Conservation (phyloP, 2,797 vertebrate species). For the Argya squamiceps region DNA sequence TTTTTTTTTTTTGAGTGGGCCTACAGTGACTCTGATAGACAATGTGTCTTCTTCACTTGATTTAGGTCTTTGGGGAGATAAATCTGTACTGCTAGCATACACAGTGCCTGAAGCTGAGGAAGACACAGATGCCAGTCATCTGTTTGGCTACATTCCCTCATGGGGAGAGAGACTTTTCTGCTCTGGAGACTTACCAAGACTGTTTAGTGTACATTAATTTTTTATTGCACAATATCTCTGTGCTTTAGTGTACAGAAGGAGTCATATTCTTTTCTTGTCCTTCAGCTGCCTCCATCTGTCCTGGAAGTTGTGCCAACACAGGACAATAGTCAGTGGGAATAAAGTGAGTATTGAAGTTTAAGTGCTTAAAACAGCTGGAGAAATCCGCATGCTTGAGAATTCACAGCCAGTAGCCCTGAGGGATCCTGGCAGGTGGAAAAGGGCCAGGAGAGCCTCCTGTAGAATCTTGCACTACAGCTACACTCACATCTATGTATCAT, state of each 20-base stretch:
- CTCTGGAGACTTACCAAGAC: neutral
- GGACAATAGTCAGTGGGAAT: neutral
- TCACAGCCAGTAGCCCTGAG: neutral
- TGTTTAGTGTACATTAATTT: neutral
- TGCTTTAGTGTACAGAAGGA: neutral
- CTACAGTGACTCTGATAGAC: neutral
- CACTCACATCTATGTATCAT: neutral
- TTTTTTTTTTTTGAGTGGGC: neutral
- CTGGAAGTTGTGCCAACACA: neutral
- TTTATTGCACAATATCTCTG: neutral
- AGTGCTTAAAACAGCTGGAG: neutral
- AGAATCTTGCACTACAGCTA: neutral
- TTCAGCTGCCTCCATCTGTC: neutral
- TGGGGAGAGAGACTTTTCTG: neutral
- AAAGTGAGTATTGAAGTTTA: neutral
- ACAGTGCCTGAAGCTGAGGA: neutral
- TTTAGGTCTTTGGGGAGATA: neutral
- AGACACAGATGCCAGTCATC: neutral
- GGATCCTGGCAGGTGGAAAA: neutral
- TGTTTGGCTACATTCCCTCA: neutral
- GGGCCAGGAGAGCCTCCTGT: neutral
- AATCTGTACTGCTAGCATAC: neutral
- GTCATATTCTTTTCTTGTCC: neutral
- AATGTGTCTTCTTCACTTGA: neutral
- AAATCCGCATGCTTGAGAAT: neutral